These are phyloP conservation scores for Sarcophaga carnaria DNA, from an alignment of 2,888 invertebrate genomes.

Conservation along the genomic window DNA sequence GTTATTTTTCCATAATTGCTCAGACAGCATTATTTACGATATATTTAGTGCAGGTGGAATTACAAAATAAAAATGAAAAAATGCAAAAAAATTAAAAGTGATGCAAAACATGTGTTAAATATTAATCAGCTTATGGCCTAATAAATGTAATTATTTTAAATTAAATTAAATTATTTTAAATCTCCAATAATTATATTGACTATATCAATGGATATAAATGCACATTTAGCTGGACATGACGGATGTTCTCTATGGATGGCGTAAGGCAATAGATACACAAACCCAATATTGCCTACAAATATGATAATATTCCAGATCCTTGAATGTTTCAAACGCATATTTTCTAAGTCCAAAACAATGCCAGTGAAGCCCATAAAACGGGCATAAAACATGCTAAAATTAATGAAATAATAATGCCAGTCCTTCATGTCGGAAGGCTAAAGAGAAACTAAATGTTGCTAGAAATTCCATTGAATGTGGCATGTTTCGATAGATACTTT, in stretches of 20 bases:
- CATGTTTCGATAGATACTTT: too few relatives aligned
- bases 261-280: too few relatives aligned
- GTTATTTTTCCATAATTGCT: constrained; percentile 47
- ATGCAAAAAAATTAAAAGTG: too few relatives aligned
- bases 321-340: constrained; percentile 1
- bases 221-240: not conserved
- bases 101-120: too few relatives aligned
- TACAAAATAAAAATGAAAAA: constrained; percentile 19
- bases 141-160: too few relatives aligned
- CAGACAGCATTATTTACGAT: constrained; percentile 39
- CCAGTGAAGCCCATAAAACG: constrained; percentile 24
- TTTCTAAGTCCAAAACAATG: constrained; percentile 15
- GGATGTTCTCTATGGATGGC: too few relatives aligned
- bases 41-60: constrained; percentile 54
- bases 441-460: constrained; percentile 22
- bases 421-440: constrained; percentile 16
- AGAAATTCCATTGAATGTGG: not conserved
- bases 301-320: constrained; percentile 25
- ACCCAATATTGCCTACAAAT: not conserved
- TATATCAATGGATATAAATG: too few relatives aligned
- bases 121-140: too few relatives aligned
- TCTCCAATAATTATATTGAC: not conserved
- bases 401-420: constrained; percentile 14
- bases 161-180: too few relatives aligned
- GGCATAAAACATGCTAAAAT: constrained; percentile 18